Evolutionary conservation across 1,140 invertebrate species (phyloP).

Genomic region (Saxidomus purpurata): DNA sequence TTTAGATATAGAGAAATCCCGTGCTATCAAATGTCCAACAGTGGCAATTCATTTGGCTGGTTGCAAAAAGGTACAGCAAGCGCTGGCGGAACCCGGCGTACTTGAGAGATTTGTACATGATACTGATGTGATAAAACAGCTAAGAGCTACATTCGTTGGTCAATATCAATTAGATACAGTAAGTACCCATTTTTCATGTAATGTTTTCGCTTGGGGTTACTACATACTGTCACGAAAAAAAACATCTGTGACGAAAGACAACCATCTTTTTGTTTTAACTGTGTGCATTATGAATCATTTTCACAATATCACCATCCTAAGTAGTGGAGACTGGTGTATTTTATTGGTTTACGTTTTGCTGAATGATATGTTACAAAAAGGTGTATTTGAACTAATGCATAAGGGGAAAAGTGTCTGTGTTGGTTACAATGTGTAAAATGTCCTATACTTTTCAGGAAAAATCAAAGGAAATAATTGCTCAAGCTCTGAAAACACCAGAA

Average conservation of each 20-base stretch:
- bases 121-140: slow-evolving; percentile 87
- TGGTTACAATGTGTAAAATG: too few species aligned
- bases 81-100: slow-evolving; percentile 90
- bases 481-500: slow-evolving; percentile 93
- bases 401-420: too few species aligned
- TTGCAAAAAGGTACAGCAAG: slow-evolving; percentile 93
- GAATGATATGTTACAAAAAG: too few species aligned
- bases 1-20: slow-evolving; percentile 93
- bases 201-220: too few species aligned
- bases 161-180: slow-evolving; percentile 93
- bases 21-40: slow-evolving; percentile 97
- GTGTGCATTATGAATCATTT: too few species aligned
- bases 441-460: not conserved
- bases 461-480: slow-evolving; percentile 74
- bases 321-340: too few species aligned
- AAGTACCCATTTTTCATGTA: slow-evolving; percentile 27
- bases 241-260: too few species aligned
- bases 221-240: too few species aligned
- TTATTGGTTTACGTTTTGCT: too few species aligned
- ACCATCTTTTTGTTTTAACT: too few species aligned
- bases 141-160: slow-evolving; percentile 95
- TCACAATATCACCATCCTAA: too few species aligned
- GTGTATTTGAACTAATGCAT: too few species aligned
- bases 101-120: slow-evolving; percentile 91
- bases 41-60: slow-evolving; percentile 91